These are phyloP conservation scores for Rapana venosa DNA, from an alignment of 2,888 invertebrate genomes.

Conservation along the genomic window DNA sequence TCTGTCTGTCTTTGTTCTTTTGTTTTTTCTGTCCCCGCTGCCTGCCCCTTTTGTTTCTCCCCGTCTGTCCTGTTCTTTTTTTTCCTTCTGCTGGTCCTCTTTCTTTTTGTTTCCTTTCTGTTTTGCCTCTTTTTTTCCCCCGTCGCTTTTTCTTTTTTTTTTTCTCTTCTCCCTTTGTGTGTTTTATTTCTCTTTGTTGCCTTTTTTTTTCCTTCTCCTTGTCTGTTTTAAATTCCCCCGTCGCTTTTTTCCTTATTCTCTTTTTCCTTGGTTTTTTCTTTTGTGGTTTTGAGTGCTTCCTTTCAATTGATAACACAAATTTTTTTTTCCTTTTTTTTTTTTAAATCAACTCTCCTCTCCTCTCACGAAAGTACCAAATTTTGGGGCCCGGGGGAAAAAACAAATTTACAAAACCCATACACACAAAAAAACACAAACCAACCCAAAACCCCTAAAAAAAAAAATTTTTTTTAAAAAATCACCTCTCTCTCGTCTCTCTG, in stretches of 20 bases:
- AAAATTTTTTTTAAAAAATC: too few relatives aligned
- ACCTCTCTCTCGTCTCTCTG: background rate
- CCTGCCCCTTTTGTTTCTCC: too few relatives aligned
- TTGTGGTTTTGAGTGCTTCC: background rate
- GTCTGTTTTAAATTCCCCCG: background rate
- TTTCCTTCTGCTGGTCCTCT: too few relatives aligned
- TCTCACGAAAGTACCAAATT: too few relatives aligned
- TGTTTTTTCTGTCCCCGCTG: too few relatives aligned
- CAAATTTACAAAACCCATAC: too few relatives aligned
- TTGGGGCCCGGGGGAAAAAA: too few relatives aligned
- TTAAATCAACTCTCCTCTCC: background rate
- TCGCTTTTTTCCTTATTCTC: background rate
- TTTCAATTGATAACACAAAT: background rate
- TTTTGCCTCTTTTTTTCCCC: background rate
- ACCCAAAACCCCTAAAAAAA: too few relatives aligned
- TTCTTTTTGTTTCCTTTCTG: background rate
- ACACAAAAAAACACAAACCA: too few relatives aligned
- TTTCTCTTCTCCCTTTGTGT: background rate
- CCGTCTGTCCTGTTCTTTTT: too few relatives aligned
- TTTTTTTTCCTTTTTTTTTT: background rate
- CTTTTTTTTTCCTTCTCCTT: background rate
- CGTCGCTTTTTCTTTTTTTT: background rate
- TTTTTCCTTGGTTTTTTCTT: background rate
- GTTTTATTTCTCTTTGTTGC: too few relatives aligned
- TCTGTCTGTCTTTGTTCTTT: too few relatives aligned